Evolutionary conservation across 2,113 vertebrate genomes (phyloP).

Genomic region (Eulemur rufifrons): DNA sequence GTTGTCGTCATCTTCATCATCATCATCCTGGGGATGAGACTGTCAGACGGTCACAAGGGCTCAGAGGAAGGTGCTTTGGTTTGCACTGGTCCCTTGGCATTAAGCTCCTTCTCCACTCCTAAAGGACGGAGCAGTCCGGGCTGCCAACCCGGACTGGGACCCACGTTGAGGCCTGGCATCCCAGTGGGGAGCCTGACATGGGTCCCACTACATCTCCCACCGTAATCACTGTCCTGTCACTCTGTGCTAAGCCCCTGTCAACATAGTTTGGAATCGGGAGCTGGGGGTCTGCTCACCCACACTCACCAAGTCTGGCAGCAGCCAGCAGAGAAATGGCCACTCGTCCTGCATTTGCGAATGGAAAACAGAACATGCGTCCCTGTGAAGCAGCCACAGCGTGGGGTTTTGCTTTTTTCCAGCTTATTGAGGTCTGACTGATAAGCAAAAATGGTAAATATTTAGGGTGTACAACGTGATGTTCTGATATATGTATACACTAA

Average conservation of each 20-base stretch:
- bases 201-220: neutral
- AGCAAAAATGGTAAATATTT: neutral
- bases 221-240: neutral
- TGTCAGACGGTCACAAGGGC: neutral
- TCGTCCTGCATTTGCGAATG: neutral
- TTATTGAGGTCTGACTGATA: neutral
- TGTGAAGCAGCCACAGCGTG: neutral
- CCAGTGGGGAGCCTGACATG: neutral
- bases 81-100: too few relatives aligned
- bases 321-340: neutral
- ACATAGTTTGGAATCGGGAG: neutral
- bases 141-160: neutral
- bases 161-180: neutral
- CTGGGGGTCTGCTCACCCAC: neutral
- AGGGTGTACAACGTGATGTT: neutral
- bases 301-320: neutral
- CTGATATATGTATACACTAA: neutral
- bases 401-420: neutral
- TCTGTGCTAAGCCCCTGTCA: neutral
- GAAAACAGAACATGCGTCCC: neutral
- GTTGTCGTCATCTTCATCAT: neutral
- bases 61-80: neutral
- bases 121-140: neutral
- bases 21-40: neutral
- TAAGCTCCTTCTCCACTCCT: neutral